Evolutionary conservation across 2,113 vertebrate species (phyloP).

Genomic region (Alligator sinensis): DNA sequence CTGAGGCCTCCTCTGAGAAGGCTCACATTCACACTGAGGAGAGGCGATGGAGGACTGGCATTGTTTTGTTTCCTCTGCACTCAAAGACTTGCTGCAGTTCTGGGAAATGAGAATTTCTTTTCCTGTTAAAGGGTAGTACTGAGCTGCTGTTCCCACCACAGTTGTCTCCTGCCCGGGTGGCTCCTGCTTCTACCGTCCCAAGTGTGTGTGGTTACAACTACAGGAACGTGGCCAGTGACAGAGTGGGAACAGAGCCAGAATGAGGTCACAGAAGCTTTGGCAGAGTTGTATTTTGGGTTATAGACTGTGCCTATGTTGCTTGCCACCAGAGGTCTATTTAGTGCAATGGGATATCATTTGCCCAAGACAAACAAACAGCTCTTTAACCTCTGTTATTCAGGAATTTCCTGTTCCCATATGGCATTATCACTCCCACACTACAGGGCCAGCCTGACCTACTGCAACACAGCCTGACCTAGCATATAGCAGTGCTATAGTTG

Average conservation of each 20-base stretch:
- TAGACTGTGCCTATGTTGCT: neutral
- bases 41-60: neutral
- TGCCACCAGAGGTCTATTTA: neutral
- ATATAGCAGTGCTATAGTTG: neutral
- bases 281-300: neutral
- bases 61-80: accelerated
- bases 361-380: neutral
- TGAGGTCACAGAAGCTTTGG: neutral
- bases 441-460: neutral
- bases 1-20: neutral
- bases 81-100: accelerated
- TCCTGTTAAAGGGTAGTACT: neutral
- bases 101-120: neutral
- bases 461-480: slow-evolving; percentile 13
- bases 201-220: neutral
- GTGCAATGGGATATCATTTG: neutral
- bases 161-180: neutral
- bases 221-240: neutral
- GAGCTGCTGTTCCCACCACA: neutral
- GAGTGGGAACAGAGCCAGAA: neutral
- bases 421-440: neutral
- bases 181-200: neutral
- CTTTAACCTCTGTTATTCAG: neutral
- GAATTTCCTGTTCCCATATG: slow-evolving; percentile 3
- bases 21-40: neutral